A percentile compares a stretch with the other conserved stretches of the same genome.
phyloP scores from a whole-genome alignment of 2,888 invertebrate genomes.

The Cremastobaeus sp. region DNA sequence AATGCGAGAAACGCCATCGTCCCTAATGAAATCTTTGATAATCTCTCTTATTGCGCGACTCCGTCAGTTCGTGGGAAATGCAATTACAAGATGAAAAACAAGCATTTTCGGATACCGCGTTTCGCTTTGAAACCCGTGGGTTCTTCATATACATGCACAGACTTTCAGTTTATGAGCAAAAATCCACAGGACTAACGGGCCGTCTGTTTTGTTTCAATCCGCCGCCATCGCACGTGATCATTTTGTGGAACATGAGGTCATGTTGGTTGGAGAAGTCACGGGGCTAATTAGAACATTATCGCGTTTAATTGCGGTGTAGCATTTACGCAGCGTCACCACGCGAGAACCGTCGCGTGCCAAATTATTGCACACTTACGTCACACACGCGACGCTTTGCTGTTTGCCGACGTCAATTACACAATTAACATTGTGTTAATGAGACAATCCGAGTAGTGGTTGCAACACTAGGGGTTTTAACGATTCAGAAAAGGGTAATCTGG shows the following conservation, averaged over 20 bases:
- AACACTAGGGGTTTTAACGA: too few species aligned
- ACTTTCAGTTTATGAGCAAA: too few species aligned
- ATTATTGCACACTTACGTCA: slow-evolving; percentile 77
- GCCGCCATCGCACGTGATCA: too few species aligned
- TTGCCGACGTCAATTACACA: slow-evolving; percentile 74
- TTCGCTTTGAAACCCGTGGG: too few species aligned
- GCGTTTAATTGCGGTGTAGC: slow-evolving; percentile 73
- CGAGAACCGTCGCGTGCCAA: slow-evolving; percentile 77
- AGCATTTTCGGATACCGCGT: slow-evolving; percentile 12
- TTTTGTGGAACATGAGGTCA: slow-evolving; percentile 43
- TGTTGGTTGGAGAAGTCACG: slow-evolving; percentile 38
- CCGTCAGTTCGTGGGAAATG: slow-evolving; percentile 27
- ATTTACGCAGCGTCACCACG: slow-evolving; percentile 69
- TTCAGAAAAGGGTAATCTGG: background rate
- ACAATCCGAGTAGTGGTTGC: slow-evolving; percentile 46
- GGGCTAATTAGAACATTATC: slow-evolving; percentile 73
- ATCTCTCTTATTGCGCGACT: slow-evolving; percentile 65
- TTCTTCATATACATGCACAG: too few species aligned
- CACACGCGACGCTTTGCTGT: slow-evolving; percentile 66
- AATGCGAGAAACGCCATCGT: slow-evolving; percentile 71
- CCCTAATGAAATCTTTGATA: slow-evolving; percentile 76
- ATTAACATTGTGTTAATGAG: slow-evolving; percentile 67
- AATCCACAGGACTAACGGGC: too few species aligned
- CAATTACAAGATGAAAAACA: slow-evolving; percentile 36
- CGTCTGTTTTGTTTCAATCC: too few species aligned